Evolutionary conservation across 2,113 vertebrate genomes (phyloP).

Genomic region (Sisor rabdophorus): DNA sequence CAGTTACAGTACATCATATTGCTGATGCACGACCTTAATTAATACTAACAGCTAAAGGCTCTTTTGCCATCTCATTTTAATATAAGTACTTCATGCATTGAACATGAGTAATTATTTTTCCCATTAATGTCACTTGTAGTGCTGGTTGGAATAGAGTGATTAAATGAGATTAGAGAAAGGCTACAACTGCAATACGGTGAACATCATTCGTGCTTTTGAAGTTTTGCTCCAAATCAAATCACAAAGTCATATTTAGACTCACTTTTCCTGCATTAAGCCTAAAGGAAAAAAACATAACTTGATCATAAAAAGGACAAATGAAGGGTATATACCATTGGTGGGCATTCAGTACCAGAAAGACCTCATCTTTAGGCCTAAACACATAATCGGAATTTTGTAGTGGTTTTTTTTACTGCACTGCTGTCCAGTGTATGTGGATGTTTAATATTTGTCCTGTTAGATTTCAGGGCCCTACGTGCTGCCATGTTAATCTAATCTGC

Average conservation of each 20-base stretch:
- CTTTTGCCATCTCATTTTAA: conserved; percentile 55
- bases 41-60: conserved; percentile 54
- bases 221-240: conserved; percentile 35
- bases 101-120: conserved; percentile 58
- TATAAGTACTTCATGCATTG: conserved; percentile 33
- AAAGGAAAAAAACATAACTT: conserved; percentile 60
- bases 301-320: conserved; percentile 42
- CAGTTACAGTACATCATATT: conserved; percentile 49
- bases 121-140: conserved; percentile 57
- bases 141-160: conserved; percentile 61
- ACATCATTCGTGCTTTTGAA: conserved; percentile 42
- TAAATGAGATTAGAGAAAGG: conserved; percentile 59
- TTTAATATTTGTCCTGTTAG: too few species aligned
- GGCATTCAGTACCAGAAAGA: too few species aligned
- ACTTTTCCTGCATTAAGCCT: conserved; percentile 58
- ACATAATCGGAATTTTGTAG: too few species aligned
- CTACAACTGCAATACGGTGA: conserved; percentile 58
- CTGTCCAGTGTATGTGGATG: too few species aligned
- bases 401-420: too few species aligned
- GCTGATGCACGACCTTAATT: conserved; percentile 50
- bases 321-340: not conserved
- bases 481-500: too few species aligned
- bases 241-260: conserved; percentile 4
- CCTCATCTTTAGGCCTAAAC: too few species aligned
- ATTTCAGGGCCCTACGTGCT: too few species aligned